phyloP scores from a whole-genome alignment of 2,888 invertebrate species.

The Gerris lacustris region DNA sequence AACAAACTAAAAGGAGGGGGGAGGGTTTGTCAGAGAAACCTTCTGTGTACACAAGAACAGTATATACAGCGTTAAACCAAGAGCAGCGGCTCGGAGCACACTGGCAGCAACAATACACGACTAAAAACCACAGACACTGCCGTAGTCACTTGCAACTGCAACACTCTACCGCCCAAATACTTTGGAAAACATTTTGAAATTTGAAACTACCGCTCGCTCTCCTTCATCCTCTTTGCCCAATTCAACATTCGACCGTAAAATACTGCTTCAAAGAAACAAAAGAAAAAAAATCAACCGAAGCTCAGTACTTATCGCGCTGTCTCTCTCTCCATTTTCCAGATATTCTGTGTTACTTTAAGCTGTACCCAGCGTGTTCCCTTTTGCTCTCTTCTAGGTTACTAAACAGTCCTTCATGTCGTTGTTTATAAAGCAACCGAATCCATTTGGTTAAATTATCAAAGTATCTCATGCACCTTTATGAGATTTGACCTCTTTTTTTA shows the following conservation, averaged over 20 bases:
- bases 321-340: no score
- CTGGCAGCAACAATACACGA: neutral
- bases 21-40: neutral
- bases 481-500: no score
- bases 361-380: no score
- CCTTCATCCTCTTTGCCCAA: neutral
- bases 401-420: no score
- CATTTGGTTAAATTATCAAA: no score
- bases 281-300: no score
- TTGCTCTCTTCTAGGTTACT: no score
- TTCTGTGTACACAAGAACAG: constrained; percentile 1
- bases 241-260: neutral
- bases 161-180: neutral
- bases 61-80: neutral
- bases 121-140: neutral
- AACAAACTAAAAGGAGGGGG: neutral
- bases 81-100: neutral
- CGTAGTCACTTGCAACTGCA: neutral
- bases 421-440: no score
- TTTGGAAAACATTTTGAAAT: neutral
- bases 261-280: no score
- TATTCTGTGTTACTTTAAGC: no score
- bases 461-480: no score
- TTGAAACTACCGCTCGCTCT: neutral
- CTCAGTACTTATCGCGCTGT: no score